Evolutionary conservation across 2,888 invertebrate genomes (phyloP).

Genomic region (Dryobotodes eremita): DNA sequence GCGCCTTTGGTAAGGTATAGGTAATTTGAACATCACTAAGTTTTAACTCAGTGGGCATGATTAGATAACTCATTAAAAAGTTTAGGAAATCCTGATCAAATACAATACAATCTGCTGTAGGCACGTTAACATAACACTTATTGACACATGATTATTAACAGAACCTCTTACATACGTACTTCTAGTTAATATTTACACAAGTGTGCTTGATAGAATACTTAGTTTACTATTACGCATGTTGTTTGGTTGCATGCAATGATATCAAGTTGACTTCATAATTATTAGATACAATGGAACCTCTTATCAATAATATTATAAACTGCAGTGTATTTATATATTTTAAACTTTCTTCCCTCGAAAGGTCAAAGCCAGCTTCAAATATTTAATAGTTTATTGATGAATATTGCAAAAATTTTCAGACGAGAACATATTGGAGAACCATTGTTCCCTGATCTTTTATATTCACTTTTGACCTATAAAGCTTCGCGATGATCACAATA

Average conservation of each 20-base stretch:
- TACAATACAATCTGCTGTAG: neutral
- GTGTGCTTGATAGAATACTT: conserved; percentile 25
- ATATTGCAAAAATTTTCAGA: neutral
- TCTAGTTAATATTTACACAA: conserved; percentile 30
- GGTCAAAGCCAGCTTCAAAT: neutral
- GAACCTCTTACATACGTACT: conserved; percentile 8
- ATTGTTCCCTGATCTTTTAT: neutral
- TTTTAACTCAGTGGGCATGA: neutral
- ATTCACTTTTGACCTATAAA: neutral
- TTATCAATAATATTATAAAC: neutral
- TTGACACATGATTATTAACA: neutral
- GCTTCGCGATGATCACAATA: neutral
- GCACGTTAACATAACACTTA: neutral
- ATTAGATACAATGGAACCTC: conserved; percentile 8
- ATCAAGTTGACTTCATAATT: neutral
- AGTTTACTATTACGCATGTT: neutral
- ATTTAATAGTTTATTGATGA: neutral
- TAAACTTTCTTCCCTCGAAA: neutral
- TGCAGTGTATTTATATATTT: too few species aligned
- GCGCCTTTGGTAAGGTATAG: neutral
- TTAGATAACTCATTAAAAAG: neutral
- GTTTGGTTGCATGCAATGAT: neutral
- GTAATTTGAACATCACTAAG: neutral
- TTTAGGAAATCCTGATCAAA: neutral
- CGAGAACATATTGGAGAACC: neutral